Evolutionary conservation across 92 coral and sea anemone species (phyloP), one percentile per base, ranked within the genome.

Genomic region (Palythoa caribaeorum): DNA sequence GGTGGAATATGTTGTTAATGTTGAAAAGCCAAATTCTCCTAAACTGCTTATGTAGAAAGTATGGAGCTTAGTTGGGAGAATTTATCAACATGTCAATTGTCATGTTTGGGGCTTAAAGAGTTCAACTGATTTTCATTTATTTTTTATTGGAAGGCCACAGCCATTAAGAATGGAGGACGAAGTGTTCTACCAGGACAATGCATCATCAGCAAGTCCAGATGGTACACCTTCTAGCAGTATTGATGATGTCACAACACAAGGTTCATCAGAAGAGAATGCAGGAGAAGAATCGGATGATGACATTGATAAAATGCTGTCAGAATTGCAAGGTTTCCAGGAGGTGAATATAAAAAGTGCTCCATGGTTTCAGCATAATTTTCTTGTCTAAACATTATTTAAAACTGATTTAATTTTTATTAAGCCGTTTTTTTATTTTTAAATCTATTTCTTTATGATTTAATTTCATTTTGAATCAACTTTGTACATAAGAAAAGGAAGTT

Each of bases 221-320:
- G 76, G 1, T 65, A 81, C 86, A 47, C 86, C 86, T 44, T 81
- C 59, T 12, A 81, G 86, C 75, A 81, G 86, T 81, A 48, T 71
- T 10, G 86, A 81, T 81, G 63, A 66, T 48, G 57, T 81, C 48
- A 74, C 59, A 12, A 66, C 74, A 16, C 86, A 81, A 14, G 86
- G 76, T 16, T 81, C 86, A 0, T 81, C 75, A 63, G 86, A 81
- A 81, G 86, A 79, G 20, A 79, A 81, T 65, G 74, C 48, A 13
- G 86, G 40, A 21, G 86, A 81, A 65, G 86, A 81, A 13, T 81
- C 86, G 63, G 94, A 93, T 75, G 95, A 92, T 80, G 99, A 95
- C 73, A 96, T 96, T 91, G 99, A 96, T 72, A 95, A 96, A 89
- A 96, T 96, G 99, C 87, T 96, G 48, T 92, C 79, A 83, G 99